Evolutionary conservation across 2,113 vertebrate species (phyloP).

Genomic region (Gavia stellata): DNA sequence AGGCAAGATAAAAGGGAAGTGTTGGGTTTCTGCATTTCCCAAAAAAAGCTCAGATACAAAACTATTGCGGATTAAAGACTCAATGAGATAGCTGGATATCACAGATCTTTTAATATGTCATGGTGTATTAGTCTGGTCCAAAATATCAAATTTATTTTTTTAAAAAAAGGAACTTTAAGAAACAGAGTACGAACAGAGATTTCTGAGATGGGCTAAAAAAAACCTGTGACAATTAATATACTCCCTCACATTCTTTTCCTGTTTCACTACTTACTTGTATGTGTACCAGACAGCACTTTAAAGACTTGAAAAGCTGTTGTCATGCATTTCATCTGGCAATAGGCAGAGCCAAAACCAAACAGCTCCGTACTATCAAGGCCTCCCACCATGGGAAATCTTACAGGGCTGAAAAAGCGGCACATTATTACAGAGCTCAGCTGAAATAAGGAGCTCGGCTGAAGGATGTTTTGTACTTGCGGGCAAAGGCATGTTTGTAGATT

Average conservation of each 20-base stretch:
- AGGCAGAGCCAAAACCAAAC: background rate
- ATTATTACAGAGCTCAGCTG: background rate
- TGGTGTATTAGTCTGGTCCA: background rate
- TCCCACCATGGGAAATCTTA: background rate
- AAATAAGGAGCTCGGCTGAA: background rate
- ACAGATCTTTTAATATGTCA: background rate
- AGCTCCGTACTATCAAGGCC: background rate
- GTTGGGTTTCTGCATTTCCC: background rate
- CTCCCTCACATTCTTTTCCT: background rate
- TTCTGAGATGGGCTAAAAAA: background rate
- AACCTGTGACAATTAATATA: background rate
- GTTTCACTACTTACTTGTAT: background rate
- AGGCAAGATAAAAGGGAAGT: background rate
- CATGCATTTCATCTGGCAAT: conserved; percentile 19
- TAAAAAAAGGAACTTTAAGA: background rate
- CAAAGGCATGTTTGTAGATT: background rate
- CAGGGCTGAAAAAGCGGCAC: background rate
- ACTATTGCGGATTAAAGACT: background rate
- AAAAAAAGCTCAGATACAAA: background rate
- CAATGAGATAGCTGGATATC: background rate
- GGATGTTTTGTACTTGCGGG: background rate
- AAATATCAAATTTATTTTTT: background rate
- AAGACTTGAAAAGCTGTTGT: conserved; percentile 6
- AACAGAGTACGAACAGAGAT: background rate
- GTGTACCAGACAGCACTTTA: background rate